Base-by-base conservation (phyloP, 1,140 invertebrate species). In the Aphelinus certus region DNA sequence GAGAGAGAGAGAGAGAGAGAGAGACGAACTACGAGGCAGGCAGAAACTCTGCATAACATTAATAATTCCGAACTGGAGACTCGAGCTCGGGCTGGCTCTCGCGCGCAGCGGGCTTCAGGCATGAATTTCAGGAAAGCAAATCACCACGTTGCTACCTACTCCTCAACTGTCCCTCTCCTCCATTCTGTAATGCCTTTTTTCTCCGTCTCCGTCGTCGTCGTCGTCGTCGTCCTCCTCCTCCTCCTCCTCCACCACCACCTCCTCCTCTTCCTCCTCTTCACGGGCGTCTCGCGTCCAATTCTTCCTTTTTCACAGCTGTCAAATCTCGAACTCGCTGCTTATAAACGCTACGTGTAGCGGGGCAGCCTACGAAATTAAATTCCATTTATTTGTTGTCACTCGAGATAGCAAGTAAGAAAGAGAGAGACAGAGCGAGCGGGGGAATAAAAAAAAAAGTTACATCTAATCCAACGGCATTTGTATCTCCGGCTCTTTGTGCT, bases 1-100 rank as follows among this genome's bases (percentile, higher is more conserved):
- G 51, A 53, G 71, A 72, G 9, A 6, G 63, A 60, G 48, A n/a
- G 46, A 26, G 26, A 0, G 26, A 26, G 26, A 26, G 26, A 26
- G 26, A 26, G 80, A 82, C 78, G 80, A 81, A 76, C 72, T 47
- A 57, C 67, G 72, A 75, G 77, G 77, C 83, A 78, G 79, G 76
- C 78, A 81, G 79, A 81, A 81, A 81, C 76, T 82, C 76, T 75
- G 81, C 82, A 81, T 84, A 80, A 84, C 81, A 84, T 86, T 86
- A 87, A 84, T 84, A 85, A 85, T 84, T 85, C 79, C 79, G 26
- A 26, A 26, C 78, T 75, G 72, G 77, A 79, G 79, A 77, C 61
- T 62, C 53, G 68, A 49, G 71, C 26, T 26, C 26, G 26, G 26
- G 26, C 26, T 26, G 26, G 26, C 26, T 26, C 75, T 75, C 76